Conservation (phyloP, 2,113 vertebrate genomes). For the Fregata magnificens region DNA sequence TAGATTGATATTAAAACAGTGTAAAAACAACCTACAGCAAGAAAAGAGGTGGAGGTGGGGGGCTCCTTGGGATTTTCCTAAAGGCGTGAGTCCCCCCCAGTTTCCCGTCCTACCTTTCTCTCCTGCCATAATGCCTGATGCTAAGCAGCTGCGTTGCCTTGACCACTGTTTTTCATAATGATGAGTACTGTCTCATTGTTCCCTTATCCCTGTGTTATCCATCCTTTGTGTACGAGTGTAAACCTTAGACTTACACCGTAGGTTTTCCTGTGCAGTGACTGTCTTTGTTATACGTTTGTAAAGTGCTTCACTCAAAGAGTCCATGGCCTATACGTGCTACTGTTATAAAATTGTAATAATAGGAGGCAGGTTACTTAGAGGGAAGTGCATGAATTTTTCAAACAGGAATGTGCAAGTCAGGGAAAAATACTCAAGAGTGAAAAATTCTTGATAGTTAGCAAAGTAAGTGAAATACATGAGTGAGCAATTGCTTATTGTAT, state of each 20-base stretch:
- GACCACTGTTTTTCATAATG: background rate
- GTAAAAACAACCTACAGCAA: background rate
- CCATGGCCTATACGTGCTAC: background rate
- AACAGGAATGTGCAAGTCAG: background rate
- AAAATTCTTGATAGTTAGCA: background rate
- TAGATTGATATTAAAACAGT: background rate
- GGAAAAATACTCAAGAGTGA: background rate
- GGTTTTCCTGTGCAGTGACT: background rate
- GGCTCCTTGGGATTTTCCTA: background rate
- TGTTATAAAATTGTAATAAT: conserved; percentile 6
- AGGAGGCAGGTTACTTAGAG: conserved; percentile 1
- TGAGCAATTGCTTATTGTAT: conserved; percentile 11
- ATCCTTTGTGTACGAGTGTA: conserved; percentile 14
- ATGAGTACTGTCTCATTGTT: background rate
- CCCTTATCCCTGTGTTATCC: background rate
- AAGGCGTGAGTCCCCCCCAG: background rate
- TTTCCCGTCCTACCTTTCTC: background rate
- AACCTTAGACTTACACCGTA: background rate
- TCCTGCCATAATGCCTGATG: background rate
- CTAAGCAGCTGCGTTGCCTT: background rate
- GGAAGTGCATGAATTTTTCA: conserved; percentile 17
- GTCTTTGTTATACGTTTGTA: background rate
- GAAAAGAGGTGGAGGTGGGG: background rate
- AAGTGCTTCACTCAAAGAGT: conserved; percentile 34
- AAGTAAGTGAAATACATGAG: conserved; percentile 6